These are phyloP conservation scores for Terrapene triunguis DNA, from an alignment of 2,113 vertebrate genomes.

Conservation along the genomic window DNA sequence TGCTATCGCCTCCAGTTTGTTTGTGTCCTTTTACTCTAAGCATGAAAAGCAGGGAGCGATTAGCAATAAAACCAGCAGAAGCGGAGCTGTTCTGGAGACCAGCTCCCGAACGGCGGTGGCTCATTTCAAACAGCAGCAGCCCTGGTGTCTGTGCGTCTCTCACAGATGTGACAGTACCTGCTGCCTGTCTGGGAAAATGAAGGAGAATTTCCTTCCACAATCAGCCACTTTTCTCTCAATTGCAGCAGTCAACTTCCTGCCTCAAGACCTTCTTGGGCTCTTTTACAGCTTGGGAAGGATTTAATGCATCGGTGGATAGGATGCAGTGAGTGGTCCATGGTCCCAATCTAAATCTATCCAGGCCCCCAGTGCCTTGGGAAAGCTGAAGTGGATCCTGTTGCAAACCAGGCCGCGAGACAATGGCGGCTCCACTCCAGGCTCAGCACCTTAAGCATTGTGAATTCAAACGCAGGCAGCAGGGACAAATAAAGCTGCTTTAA, in stretches of 20 bases:
- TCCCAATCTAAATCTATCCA: conserved; percentile 9
- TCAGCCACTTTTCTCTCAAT: not conserved
- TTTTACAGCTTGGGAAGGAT: not conserved
- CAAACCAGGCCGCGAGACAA: not conserved
- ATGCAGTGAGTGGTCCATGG: not conserved
- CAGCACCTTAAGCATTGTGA: fast-evolving
- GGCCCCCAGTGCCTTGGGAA: not conserved
- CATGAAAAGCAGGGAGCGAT: not conserved
- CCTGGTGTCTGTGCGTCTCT: not conserved
- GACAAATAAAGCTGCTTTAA: not conserved
- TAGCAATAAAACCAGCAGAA: not conserved
- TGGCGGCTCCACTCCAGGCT: not conserved
- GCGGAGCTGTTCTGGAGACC: not conserved
- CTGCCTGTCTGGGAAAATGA: not conserved
- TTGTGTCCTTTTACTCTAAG: not conserved
- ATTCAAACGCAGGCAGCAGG: not conserved
- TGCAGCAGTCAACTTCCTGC: not conserved
- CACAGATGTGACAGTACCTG: not conserved
- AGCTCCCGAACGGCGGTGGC: not conserved
- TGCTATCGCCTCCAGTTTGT: not conserved
- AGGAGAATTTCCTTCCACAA: not conserved
- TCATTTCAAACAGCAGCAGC: not conserved
- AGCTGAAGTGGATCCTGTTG: not conserved
- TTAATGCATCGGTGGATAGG: not conserved
- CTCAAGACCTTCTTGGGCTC: not conserved